These are phyloP conservation scores for Artemia sinica DNA, from an alignment of 2,888 invertebrate species.

Conservation along the genomic window DNA sequence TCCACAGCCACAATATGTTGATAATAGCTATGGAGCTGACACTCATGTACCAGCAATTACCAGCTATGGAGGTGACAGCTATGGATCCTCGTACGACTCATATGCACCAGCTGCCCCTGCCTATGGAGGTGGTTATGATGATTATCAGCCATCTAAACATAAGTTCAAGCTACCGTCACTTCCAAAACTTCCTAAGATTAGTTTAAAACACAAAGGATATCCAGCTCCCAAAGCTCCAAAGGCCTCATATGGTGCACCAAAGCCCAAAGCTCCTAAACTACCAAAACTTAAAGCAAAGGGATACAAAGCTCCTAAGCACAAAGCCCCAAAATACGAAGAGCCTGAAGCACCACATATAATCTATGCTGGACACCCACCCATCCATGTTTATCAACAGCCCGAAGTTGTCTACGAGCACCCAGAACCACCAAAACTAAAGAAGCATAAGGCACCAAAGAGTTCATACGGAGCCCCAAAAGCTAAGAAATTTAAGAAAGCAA, in stretches of 20 bases:
- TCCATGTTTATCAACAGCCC: slow-evolving; percentile 31
- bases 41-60: slow-evolving; percentile 23
- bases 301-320: slow-evolving; percentile 22
- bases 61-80: slow-evolving; percentile 23
- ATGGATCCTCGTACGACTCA: slow-evolving; percentile 13
- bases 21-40: background rate
- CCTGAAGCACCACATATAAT: slow-evolving; percentile 29
- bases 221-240: slow-evolving; percentile 20
- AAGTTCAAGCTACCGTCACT: background rate
- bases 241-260: slow-evolving; percentile 22
- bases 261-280: slow-evolving; percentile 19
- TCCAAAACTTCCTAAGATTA: slow-evolving; percentile 3
- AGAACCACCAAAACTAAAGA: background rate
- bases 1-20: slow-evolving; percentile 26
- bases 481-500: background rate
- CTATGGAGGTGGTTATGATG: slow-evolving; percentile 13
- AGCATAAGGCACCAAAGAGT: slow-evolving; percentile 15
- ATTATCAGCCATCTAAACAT: background rate
- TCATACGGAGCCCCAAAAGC: slow-evolving; percentile 20
- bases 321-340: slow-evolving; percentile 20
- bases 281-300: slow-evolving; percentile 19
- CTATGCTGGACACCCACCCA: slow-evolving; percentile 31
- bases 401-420: slow-evolving; percentile 1
- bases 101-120: slow-evolving; percentile 16
- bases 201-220: background rate